These are phyloP conservation scores for Leptinotarsa haldemani DNA, from an alignment of 2,888 invertebrate genomes.

Conservation along the genomic window DNA sequence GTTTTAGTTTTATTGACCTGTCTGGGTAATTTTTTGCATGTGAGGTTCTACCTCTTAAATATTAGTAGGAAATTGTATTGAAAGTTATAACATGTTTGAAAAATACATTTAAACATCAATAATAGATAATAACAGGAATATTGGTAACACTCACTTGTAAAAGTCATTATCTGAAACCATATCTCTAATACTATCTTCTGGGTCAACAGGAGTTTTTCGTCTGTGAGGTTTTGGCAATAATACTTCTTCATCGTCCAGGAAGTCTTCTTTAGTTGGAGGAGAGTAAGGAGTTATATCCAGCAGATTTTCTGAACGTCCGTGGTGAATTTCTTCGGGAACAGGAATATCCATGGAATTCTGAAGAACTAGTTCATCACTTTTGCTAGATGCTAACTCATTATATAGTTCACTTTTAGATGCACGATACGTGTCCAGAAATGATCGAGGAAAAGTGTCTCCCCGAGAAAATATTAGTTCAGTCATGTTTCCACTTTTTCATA, in stretches of 20 bases:
- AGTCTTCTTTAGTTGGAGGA: constrained; percentile 59
- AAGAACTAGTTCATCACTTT: constrained; percentile 68
- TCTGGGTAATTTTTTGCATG: no score
- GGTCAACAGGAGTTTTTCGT: constrained; percentile 67
- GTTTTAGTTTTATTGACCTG: no score
- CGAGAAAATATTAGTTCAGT: constrained; percentile 64
- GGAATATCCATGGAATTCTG: constrained; percentile 65
- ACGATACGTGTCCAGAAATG: constrained; percentile 64
- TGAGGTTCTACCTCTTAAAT: no score
- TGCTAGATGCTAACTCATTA: constrained; percentile 67
- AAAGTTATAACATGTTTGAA: no score
- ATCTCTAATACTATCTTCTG: constrained; percentile 74
- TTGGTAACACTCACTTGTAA: constrained; percentile 66
- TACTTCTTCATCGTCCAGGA: constrained; percentile 60
- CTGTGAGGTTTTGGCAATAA: constrained; percentile 51
- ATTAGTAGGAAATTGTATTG: no score
- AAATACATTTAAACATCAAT: neutral
- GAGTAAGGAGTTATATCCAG: constrained; percentile 60
- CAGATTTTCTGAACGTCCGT: constrained; percentile 65
- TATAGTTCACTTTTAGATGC: constrained; percentile 60
- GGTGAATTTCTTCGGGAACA: constrained; percentile 64
- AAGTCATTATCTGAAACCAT: constrained; percentile 74
- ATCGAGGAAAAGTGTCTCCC: constrained; percentile 66
- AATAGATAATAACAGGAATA: neutral
- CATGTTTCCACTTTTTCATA: constrained; percentile 52